These are phyloP conservation scores for Pemphigus obesinymphae DNA, from an alignment of 1,140 invertebrate species.

Conservation along the genomic window DNA sequence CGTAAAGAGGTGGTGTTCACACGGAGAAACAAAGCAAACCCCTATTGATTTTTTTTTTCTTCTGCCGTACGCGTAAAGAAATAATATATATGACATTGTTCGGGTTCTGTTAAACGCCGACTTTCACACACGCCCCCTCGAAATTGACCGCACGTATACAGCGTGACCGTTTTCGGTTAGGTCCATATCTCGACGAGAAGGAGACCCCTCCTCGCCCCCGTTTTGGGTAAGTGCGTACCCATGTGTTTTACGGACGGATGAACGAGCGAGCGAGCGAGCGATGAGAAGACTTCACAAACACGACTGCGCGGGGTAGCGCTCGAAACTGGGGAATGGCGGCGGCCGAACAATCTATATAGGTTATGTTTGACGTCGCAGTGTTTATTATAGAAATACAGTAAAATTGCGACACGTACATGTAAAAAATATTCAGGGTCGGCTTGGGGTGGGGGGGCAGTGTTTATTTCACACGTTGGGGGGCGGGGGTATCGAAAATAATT, in stretches of 20 bases:
- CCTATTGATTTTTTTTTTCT: constrained; percentile 8
- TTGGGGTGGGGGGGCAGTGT: too few species aligned
- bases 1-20: constrained; percentile 27
- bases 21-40: constrained; percentile 10
- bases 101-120: background rate
- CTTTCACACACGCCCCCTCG: constrained; percentile 9
- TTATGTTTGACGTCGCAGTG: too few species aligned
- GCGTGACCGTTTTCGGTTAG: background rate
- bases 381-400: too few species aligned
- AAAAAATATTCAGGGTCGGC: too few species aligned
- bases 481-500: too few species aligned
- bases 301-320: background rate
- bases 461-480: too few species aligned
- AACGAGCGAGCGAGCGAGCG: too few species aligned
- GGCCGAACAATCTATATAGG: too few species aligned
- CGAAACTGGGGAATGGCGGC: background rate
- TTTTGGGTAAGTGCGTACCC: background rate
- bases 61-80: background rate
- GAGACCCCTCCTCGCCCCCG: too few species aligned
- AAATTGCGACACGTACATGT: too few species aligned
- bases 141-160: background rate
- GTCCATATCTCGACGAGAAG: background rate
- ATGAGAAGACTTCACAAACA: background rate
- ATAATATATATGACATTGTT: background rate
- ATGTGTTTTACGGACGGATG: background rate